Evolutionary conservation across 2,797 vertebrate species (phyloP).

Genomic region (Takifugu ocellatus): DNA sequence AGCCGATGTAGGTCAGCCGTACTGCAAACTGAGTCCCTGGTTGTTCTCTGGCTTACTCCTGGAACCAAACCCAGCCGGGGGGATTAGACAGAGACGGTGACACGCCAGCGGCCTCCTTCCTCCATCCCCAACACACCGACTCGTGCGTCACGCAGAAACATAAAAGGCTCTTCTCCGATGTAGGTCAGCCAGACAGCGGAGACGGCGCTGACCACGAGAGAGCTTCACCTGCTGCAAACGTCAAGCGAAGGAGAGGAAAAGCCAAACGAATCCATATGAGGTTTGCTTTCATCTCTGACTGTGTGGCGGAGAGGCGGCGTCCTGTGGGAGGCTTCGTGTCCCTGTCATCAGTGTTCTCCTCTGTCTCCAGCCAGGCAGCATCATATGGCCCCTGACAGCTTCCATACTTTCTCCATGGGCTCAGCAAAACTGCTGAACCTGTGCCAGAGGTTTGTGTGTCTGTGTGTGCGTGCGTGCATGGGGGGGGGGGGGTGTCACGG

Average conservation of each 20-base stretch:
- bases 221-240: constrained; percentile 8
- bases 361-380: constrained; percentile 50
- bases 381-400: constrained; percentile 69
- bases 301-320: background rate
- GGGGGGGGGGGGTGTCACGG: background rate
- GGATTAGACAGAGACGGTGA: constrained; percentile 46
- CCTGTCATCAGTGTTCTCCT: constrained; percentile 44
- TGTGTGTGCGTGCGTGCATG: background rate
- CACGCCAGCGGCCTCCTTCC: constrained; percentile 16
- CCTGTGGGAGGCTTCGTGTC: constrained; percentile 20
- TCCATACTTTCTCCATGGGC: constrained; percentile 55
- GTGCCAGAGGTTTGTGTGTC: constrained; percentile 34
- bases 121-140: constrained; percentile 5
- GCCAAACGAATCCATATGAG: background rate
- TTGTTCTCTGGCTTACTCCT: constrained; percentile 57
- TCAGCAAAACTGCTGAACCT: constrained; percentile 55
- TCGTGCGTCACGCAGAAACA: constrained; percentile 19
- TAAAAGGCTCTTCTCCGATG: constrained; percentile 38
- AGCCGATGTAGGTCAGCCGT: constrained; percentile 69
- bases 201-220: constrained; percentile 48
- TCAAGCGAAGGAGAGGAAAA: background rate
- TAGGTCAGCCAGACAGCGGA: constrained; percentile 42
- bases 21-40: constrained; percentile 48
- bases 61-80: constrained; percentile 53
- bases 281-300: constrained; percentile 9